These are phyloP conservation scores for Euplexia lucipara DNA, from an alignment of 2,888 invertebrate genomes.

Conservation along the genomic window DNA sequence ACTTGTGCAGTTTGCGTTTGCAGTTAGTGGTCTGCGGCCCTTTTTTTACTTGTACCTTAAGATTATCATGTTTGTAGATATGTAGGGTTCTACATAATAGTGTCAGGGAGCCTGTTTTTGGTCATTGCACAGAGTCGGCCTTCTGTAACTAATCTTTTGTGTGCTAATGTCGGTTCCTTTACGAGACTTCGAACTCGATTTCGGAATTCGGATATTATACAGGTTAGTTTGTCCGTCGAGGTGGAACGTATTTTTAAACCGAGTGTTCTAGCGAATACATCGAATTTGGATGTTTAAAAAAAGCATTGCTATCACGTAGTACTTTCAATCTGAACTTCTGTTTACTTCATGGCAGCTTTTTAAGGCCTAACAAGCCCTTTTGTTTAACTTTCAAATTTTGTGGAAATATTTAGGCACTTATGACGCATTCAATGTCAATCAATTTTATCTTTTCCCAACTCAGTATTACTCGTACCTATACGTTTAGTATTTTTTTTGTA, in stretches of 20 bases:
- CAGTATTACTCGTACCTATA: no score
- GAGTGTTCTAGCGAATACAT: slow-evolving; percentile 40
- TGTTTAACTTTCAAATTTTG: not conserved
- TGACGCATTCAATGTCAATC: no score
- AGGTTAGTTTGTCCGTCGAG: slow-evolving; percentile 51
- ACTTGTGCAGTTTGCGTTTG: no score
- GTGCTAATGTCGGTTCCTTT: slow-evolving; percentile 53
- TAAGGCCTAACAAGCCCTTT: not conserved
- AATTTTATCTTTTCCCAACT: no score
- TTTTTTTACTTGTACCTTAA: no score
- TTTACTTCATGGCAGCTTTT: not conserved
- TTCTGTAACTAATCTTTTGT: slow-evolving; percentile 15
- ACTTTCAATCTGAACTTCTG: slow-evolving; percentile 16
- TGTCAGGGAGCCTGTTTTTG: not conserved
- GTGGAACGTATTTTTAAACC: slow-evolving; percentile 62
- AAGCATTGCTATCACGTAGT: slow-evolving; percentile 17
- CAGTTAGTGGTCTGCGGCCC: no score
- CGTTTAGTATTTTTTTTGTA: no score
- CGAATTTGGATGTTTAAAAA: slow-evolving; percentile 33
- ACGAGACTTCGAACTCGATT: slow-evolving; percentile 73
- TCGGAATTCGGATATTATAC: slow-evolving; percentile 67
- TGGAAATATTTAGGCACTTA: no score
- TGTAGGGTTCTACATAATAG: no score
- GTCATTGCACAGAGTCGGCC: not conserved
- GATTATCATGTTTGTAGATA: no score